Evolutionary conservation across 2,113 vertebrate genomes (phyloP).

Genomic region (Pelvicachromis taeniatus): DNA sequence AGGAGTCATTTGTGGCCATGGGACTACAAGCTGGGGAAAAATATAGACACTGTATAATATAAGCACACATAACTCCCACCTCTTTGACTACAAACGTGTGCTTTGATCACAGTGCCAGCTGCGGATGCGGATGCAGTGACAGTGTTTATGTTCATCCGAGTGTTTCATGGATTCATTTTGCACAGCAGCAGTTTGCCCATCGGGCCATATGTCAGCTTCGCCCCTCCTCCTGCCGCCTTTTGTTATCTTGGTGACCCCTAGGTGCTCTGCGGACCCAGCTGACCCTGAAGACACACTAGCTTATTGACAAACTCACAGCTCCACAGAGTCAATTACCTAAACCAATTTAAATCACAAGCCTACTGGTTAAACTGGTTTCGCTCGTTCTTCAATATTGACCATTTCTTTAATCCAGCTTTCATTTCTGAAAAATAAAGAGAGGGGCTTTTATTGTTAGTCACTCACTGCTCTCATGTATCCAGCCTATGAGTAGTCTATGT

Average conservation of each 20-base stretch:
- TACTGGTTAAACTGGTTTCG: conserved; percentile 22
- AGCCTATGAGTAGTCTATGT: background rate
- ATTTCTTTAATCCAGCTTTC: conserved; percentile 15
- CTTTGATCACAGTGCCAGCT: conserved; percentile 46
- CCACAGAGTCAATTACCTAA: conserved; percentile 62
- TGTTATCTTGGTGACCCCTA: conserved; percentile 62
- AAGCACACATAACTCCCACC: background rate
- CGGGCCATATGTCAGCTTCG: conserved; percentile 63
- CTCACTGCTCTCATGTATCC: background rate
- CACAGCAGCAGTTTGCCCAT: conserved; percentile 55
- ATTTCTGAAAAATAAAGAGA: conserved; percentile 7
- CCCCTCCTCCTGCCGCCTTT: conserved; percentile 51
- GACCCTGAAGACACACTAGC: conserved; percentile 49
- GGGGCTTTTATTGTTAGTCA: background rate
- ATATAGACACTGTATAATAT: background rate
- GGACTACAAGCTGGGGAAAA: background rate
- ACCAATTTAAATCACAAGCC: conserved; percentile 54
- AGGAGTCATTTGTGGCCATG: background rate
- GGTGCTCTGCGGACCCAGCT: conserved; percentile 30
- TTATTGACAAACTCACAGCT: conserved; percentile 62
- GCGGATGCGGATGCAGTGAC: conserved; percentile 23
- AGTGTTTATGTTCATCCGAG: conserved; percentile 60
- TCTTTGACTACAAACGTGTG: background rate
- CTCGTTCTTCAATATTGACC: conserved; percentile 26
- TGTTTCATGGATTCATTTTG: conserved; percentile 37